Conservation (phyloP, 2,113 vertebrate genomes). For the Haemorhous mexicanus region DNA sequence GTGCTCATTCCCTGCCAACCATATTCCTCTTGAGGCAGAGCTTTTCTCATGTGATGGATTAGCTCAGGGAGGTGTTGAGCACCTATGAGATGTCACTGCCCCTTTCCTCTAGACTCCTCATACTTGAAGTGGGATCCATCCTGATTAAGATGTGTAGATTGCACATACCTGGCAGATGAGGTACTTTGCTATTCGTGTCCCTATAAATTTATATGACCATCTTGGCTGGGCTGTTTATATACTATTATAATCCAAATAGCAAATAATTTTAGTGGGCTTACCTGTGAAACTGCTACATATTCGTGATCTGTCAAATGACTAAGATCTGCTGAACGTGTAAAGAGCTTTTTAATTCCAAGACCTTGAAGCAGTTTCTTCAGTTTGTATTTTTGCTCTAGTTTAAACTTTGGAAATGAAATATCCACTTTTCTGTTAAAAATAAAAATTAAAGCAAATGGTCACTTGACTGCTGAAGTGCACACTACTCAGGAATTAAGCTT, state of each 20-base stretch:
- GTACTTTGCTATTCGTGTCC: not conserved
- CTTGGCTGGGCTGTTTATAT: constrained; percentile 62
- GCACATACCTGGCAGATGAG: not conserved
- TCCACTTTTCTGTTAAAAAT: constrained; percentile 78
- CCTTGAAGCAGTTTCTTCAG: constrained; percentile 80
- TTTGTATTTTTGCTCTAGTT: constrained; percentile 84
- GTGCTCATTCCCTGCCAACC: not conserved
- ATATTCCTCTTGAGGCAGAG: not conserved
- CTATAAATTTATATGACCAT: not conserved
- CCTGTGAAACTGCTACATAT: constrained; percentile 82
- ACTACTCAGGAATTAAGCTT: not conserved
- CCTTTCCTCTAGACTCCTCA: not conserved
- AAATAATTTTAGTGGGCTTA: constrained; percentile 40
- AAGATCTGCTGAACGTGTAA: constrained; percentile 78
- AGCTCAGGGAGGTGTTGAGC: not conserved
- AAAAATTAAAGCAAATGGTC: not conserved
- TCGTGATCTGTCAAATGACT: constrained; percentile 72
- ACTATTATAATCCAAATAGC: constrained; percentile 40
- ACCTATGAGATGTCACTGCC: not conserved
- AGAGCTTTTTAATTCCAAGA: constrained; percentile 80
- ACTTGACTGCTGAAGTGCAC: not conserved
- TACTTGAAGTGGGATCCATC: not conserved
- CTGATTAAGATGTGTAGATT: not conserved
- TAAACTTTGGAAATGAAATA: constrained; percentile 87
- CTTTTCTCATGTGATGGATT: not conserved